Percentiles rank a stretch among this genome's conserved stretches.
Conservation (phyloP, 2,797 vertebrate genomes). For the Bovichtus variegatus region DNA sequence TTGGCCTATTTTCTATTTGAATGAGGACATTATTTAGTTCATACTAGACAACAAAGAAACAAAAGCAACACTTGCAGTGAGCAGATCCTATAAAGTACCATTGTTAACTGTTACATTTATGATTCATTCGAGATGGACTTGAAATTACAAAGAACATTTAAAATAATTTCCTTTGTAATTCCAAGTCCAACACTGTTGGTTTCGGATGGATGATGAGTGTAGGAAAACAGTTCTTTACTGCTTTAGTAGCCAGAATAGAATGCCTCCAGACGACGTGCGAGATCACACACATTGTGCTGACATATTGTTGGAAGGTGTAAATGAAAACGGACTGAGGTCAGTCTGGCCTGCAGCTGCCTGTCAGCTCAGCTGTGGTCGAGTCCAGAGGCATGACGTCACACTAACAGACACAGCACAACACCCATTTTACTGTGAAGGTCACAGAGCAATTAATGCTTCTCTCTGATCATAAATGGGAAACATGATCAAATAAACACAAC, state of each 20-base stretch:
- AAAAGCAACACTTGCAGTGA: too few relatives aligned
- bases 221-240: neutral
- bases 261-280: neutral
- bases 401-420: conserved; percentile 5
- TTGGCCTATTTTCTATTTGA: too few relatives aligned
- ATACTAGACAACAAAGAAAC: too few relatives aligned
- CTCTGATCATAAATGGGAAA: neutral
- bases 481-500: neutral
- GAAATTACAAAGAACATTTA: too few relatives aligned
- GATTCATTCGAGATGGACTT: too few relatives aligned
- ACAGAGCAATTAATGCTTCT: neutral
- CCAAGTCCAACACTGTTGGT: neutral
- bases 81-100: too few relatives aligned
- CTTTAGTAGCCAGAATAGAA: neutral
- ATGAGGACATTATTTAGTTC: too few relatives aligned
- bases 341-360: conserved; percentile 3
- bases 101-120: too few relatives aligned
- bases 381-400: neutral
- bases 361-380: conserved; percentile 25
- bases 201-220: neutral
- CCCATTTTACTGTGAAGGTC: neutral
- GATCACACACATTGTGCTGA: neutral
- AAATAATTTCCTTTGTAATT: too few relatives aligned
- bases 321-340: conserved; percentile 15
- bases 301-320: conserved; percentile 4